phyloP scores from a whole-genome alignment of 2,797 vertebrate species.

The Lepus townsendii region DNA sequence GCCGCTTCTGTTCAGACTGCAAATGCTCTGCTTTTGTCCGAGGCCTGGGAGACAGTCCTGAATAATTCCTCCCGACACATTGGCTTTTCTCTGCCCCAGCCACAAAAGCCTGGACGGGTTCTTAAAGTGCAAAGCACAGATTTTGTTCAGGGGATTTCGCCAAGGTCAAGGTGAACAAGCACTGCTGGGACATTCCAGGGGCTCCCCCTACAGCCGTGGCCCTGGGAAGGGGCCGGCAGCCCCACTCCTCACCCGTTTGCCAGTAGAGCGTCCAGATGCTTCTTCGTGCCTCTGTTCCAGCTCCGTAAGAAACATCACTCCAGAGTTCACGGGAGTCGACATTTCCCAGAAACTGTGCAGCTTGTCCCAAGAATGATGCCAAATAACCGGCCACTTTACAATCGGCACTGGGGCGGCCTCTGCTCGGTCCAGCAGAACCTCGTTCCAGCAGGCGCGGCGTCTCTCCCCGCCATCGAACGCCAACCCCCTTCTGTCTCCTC shows the following conservation, averaged over 20 bases:
- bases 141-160: not conserved
- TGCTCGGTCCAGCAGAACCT: not conserved
- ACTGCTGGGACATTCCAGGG: not conserved
- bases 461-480: too few relatives aligned
- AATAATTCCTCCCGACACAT: not conserved
- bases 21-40: constrained; percentile 39
- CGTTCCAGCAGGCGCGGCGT: too few relatives aligned
- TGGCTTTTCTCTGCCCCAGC: not conserved
- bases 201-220: fast-evolving
- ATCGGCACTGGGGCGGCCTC: not conserved
- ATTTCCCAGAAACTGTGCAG: not conserved
- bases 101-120: not conserved
- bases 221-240: fast-evolving
- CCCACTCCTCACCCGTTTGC: not conserved
- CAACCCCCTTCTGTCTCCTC: not conserved
- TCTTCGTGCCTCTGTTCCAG: not conserved
- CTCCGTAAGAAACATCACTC: too few relatives aligned
- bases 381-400: not conserved
- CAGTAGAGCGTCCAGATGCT: not conserved
- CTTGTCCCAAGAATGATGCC: not conserved
- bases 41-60: not conserved
- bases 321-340: not conserved
- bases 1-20: constrained; percentile 49
- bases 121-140: constrained; percentile 19
- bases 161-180: not conserved